phyloP scores from a whole-genome alignment of 1,140 invertebrate species.

The Episyrphus balteatus region DNA sequence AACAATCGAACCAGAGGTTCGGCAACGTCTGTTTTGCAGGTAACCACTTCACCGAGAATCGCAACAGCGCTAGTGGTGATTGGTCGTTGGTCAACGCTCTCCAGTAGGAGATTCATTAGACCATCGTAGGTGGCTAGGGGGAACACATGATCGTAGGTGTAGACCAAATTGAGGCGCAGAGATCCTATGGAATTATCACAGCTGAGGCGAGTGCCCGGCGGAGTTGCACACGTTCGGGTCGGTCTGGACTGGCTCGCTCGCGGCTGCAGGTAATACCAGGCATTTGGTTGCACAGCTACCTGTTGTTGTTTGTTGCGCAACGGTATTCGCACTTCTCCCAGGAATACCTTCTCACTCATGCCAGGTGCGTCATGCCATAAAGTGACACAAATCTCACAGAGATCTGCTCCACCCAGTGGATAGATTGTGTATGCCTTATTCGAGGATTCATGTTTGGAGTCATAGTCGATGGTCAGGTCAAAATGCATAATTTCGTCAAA shows the following conservation, averaged over 20 bases:
- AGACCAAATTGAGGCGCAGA: constrained; percentile 71
- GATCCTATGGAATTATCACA: constrained; percentile 59
- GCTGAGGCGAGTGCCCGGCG: constrained; percentile 52
- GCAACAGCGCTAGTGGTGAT: constrained; percentile 76
- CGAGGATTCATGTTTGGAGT: constrained; percentile 40
- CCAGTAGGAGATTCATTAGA: constrained; percentile 61
- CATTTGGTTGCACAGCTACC: constrained; percentile 44
- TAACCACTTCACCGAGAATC: constrained; percentile 75
- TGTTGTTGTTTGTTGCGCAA: constrained; percentile 56
- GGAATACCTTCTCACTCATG: constrained; percentile 64
- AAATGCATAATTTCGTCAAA: constrained; percentile 84
- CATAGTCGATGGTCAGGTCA: constrained; percentile 57
- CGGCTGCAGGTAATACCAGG: constrained; percentile 76
- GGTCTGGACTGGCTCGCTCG: constrained; percentile 49
- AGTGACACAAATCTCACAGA: constrained; percentile 62
- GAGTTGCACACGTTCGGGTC: constrained; percentile 51
- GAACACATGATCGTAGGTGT: constrained; percentile 82
- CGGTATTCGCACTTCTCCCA: constrained; percentile 74
- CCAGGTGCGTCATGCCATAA: constrained; percentile 75
- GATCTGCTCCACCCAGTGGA: constrained; percentile 45
- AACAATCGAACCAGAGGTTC: constrained; percentile 76
- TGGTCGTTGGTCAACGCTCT: constrained; percentile 63
- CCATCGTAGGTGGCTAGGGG: constrained; percentile 65
- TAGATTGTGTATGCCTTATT: constrained; percentile 43
- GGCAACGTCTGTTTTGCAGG: constrained; percentile 74